Evolutionary conservation across 2,113 vertebrate genomes (phyloP).

Genomic region (Eolophus roseicapilla): DNA sequence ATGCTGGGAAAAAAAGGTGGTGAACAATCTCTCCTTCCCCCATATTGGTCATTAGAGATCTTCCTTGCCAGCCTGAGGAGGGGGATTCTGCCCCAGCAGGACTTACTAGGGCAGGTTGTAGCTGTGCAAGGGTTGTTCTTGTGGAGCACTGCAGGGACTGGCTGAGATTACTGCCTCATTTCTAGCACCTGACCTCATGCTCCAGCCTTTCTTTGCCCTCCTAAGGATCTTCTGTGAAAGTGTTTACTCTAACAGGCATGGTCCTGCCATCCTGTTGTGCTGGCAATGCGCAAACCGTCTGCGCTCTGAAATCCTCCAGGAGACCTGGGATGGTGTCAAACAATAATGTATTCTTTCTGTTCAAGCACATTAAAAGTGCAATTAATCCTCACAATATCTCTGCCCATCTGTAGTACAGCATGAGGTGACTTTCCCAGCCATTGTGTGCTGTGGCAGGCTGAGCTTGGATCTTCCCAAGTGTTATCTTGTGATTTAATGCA

Average conservation of each 20-base stretch:
- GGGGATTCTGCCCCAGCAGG: neutral
- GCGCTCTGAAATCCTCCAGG: neutral
- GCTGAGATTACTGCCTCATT: neutral
- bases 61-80: neutral
- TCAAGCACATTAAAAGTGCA: slow-evolving; percentile 11
- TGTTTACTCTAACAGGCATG: neutral
- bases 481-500: neutral
- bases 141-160: neutral
- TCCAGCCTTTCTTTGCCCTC: neutral
- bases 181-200: neutral
- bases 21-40: neutral
- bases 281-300: neutral
- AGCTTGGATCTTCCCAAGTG: neutral
- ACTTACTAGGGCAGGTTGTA: neutral
- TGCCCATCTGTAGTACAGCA: neutral
- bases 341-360: slow-evolving; percentile 33
- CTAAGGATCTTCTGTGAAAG: neutral
- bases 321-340: slow-evolving; percentile 10
- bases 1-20: neutral
- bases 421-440: neutral
- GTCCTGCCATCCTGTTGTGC: neutral
- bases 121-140: neutral
- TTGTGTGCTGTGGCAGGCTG: neutral
- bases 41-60: neutral
- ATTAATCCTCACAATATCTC: slow-evolving; percentile 11